phyloP scores from a whole-genome alignment of 2,113 vertebrate genomes.

The Sakesphorus luctuosus region DNA sequence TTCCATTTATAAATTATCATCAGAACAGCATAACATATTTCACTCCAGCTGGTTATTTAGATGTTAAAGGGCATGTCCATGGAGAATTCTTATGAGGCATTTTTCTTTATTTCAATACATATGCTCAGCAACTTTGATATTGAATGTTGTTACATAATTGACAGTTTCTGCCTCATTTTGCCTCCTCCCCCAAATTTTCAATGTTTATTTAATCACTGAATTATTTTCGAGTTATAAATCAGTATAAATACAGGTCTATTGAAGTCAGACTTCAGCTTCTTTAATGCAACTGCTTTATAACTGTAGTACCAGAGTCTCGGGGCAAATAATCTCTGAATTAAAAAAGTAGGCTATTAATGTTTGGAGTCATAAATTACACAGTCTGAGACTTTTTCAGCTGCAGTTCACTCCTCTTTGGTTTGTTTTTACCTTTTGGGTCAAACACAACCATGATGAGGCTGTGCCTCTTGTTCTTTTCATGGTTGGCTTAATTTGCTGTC shows the following conservation, averaged over 20 bases:
- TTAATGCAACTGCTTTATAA: background rate
- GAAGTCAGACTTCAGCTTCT: background rate
- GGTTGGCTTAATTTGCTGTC: background rate
- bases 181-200: background rate
- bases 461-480: background rate
- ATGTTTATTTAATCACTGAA: background rate
- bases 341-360: background rate
- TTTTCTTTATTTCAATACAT: background rate
- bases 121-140: background rate
- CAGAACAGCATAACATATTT: background rate
- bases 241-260: background rate
- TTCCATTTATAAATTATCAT: background rate
- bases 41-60: background rate
- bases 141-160: background rate
- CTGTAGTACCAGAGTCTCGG: background rate
- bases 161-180: background rate
- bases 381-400: background rate
- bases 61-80: background rate
- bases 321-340: background rate
- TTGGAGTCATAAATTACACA: background rate
- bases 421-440: background rate
- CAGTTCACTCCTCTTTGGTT: background rate
- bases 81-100: background rate
- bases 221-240: background rate
- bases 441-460: background rate